Base-by-base conservation (phyloP, 1,140 invertebrate genomes). In the Polyergus mexicanus region DNA sequence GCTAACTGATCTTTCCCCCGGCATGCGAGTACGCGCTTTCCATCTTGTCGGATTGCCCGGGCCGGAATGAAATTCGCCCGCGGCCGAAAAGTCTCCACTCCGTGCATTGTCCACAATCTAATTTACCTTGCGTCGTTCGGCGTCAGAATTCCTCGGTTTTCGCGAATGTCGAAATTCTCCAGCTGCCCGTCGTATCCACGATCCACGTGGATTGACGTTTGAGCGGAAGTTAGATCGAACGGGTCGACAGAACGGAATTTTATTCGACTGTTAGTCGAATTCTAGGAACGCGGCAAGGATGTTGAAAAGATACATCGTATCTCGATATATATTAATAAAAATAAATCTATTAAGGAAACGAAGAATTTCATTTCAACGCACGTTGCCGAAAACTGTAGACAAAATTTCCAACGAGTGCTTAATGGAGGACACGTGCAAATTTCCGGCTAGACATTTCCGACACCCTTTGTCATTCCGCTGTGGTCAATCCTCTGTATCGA, bases 61-160 rank as follows among this genome's bases (percentile, higher is more conserved):
- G 54, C 13, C 58, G 68, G 60, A 77, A 83, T 83, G 68, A 83
- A 83, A 74, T 74, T 83, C 38, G 78, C 78, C 68, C 68, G 78
- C 66, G 78, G 78, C 78, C 38, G 35, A n/a, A 74, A 83, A 83
- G 68, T 83, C 78, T 60, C 68, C 38, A 32, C 78, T 72, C 35
- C 54, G 66, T 54, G 68, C 78, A 81, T 81, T 83, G 78, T 72
- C 78, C 68, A 74, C 78, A 47, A 83, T 83, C 54, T 83, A 83
- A 83, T 83, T 83, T 74, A 44, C 78, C 68, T 47, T 44, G 66
- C 41, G 41, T 3, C 65, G 47, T 58, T 66, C 78, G 51, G 65
- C 66, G 54, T 83, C 78, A 83, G 68, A 60, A 83, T 83, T 83
- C 78, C 78, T 83, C 78, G 78, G 78, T 81, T 81, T 81, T 72